Evolutionary conservation across 92 coral and sea anemone genomes (phyloP).

Genomic region (Actinernus sp.): DNA sequence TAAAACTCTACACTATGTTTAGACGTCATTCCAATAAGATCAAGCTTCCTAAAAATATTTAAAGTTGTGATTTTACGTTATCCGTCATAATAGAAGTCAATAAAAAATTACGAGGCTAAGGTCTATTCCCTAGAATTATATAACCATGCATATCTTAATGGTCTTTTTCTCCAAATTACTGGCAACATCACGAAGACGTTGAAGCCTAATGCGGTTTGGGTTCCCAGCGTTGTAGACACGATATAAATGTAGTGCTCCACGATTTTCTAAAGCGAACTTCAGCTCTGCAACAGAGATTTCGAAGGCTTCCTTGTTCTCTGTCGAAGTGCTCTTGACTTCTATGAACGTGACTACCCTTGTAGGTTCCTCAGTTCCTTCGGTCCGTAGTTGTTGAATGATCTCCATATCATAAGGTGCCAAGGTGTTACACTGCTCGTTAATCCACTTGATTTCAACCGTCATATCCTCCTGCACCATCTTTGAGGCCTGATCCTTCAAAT

Average conservation of each 20-base stretch:
- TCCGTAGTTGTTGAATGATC: conserved; percentile 27
- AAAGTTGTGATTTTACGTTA: not conserved
- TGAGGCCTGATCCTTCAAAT: conserved; percentile 36
- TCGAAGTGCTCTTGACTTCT: conserved; percentile 85
- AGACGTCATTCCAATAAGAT: too few relatives aligned
- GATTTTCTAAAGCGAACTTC: conserved; percentile 60
- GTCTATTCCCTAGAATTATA: conserved; percentile 20
- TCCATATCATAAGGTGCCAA: conserved; percentile 82
- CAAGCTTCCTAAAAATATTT: too few relatives aligned
- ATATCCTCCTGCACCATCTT: not conserved
- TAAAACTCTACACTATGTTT: too few relatives aligned
- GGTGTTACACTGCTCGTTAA: conserved; percentile 67
- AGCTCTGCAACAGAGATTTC: conserved; percentile 87
- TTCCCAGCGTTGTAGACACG: conserved; percentile 92
- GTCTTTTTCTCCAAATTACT: conserved; percentile 72
- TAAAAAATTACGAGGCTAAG: not conserved
- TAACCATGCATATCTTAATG: conserved; percentile 75
- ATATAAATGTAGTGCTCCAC: conserved; percentile 73
- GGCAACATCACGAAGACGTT: conserved; percentile 72
- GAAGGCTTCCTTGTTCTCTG: conserved; percentile 69
- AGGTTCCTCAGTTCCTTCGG: conserved; percentile 5
- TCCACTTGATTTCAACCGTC: conserved; percentile 64
- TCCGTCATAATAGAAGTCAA: not conserved
- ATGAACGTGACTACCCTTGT: conserved; percentile 53
- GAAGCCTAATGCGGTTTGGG: conserved; percentile 47